Percentiles rank a stretch among this genome's conserved stretches.
These are phyloP conservation scores for Oostethus manadensis DNA, from an alignment of 2,113 vertebrate genomes.

Conservation along the genomic window DNA sequence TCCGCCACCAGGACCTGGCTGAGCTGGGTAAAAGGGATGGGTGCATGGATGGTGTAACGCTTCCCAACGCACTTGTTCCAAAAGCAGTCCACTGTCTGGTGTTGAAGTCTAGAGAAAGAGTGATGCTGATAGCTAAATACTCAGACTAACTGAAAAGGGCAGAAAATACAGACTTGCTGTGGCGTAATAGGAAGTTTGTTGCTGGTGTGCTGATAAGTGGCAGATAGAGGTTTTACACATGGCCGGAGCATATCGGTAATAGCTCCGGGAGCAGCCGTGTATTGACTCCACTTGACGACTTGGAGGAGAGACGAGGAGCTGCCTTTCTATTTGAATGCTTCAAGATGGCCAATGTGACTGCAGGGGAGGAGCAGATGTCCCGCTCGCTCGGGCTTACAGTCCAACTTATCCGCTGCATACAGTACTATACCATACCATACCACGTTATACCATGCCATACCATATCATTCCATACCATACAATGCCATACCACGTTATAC, in stretches of 20 bases:
- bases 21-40: no score
- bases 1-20: no score
- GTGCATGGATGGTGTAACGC: no score
- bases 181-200: slow-evolving; percentile 39
- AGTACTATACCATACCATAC: no score
- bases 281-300: slow-evolving; percentile 60
- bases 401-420: slow-evolving; percentile 17
- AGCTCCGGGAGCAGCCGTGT: slow-evolving; percentile 64
- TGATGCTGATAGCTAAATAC: background rate
- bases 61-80: no score
- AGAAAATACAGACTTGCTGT: slow-evolving; percentile 18
- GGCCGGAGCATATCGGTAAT: slow-evolving; percentile 77
- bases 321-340: slow-evolving; percentile 37
- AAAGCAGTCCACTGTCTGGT: no score
- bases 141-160: slow-evolving; percentile 32
- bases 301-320: slow-evolving; percentile 27
- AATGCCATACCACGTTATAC: no score
- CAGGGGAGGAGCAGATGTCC: slow-evolving; percentile 65
- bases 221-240: slow-evolving; percentile 75
- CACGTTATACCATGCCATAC: no score
- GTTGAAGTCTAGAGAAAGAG: background rate
- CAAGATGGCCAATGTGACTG: slow-evolving; percentile 47
- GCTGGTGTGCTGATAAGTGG: slow-evolving; percentile 63
- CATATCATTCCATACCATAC: no score
- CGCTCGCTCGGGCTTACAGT: slow-evolving; percentile 49